These are phyloP conservation scores for Caenorhabditis sp. DNA, from an alignment of 2,888 invertebrate genomes.

Conservation along the genomic window DNA sequence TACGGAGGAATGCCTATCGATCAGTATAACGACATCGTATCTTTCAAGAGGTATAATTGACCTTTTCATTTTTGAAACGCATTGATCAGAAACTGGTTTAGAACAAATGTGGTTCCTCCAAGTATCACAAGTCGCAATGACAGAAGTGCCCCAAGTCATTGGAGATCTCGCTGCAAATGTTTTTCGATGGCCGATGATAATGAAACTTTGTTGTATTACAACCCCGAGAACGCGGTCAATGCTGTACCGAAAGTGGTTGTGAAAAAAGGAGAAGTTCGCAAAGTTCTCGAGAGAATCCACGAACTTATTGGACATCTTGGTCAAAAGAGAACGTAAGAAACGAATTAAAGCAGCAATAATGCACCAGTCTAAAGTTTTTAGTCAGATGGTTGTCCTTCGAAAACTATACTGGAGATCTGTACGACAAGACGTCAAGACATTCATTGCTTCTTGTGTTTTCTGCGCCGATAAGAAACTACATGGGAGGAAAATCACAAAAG, in stretches of 20 bases:
- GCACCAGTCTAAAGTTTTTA: constrained; percentile 44
- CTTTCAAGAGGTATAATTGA: constrained; percentile 63
- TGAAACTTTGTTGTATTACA: constrained; percentile 72
- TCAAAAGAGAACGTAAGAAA: constrained; percentile 74
- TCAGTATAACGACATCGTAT: constrained; percentile 72
- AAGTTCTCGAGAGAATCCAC: constrained; percentile 73
- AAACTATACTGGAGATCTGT: constrained; percentile 76
- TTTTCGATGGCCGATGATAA: constrained; percentile 71
- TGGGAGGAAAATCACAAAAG: constrained; percentile 74
- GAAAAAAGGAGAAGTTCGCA: constrained; percentile 74
- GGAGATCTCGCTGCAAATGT: constrained; percentile 72
- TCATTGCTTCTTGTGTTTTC: constrained; percentile 71
- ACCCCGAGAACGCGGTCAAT: constrained; percentile 51
- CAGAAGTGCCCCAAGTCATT: constrained; percentile 74
- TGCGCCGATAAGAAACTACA: constrained; percentile 73
- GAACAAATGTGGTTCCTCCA: constrained; percentile 25
- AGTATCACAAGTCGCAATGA: constrained; percentile 61
- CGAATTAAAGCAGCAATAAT: background rate
- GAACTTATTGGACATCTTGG: constrained; percentile 76
- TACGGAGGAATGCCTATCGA: constrained; percentile 73
- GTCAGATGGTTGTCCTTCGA: constrained; percentile 72
- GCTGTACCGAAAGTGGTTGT: constrained; percentile 71
- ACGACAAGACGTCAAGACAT: constrained; percentile 72
- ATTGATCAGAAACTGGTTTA: background rate
- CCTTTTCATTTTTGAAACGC: background rate